phyloP scores from a whole-genome alignment of 2,113 vertebrate species.

The Patagioenas fasciata region DNA sequence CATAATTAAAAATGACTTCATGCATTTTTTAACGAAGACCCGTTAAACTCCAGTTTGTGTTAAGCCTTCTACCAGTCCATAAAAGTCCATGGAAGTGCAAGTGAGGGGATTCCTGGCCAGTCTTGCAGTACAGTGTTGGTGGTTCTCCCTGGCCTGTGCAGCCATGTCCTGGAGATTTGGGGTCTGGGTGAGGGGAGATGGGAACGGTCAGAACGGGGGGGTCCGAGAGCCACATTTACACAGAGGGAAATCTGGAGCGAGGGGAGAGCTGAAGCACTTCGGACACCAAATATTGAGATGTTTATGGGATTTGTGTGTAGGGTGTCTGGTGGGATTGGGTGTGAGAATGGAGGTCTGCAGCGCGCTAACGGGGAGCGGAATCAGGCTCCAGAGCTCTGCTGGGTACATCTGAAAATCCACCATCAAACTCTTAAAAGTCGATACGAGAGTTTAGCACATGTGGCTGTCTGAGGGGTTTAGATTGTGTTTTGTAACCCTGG shows the following conservation, averaged over 20 bases:
- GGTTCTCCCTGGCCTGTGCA: background rate
- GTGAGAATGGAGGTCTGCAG: background rate
- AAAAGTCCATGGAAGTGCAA: background rate
- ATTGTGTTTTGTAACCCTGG: background rate
- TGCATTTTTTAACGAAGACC: background rate
- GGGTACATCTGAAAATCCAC: background rate
- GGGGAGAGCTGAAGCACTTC: background rate
- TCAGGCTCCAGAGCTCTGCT: too few relatives aligned
- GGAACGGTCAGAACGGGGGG: background rate
- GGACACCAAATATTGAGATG: background rate
- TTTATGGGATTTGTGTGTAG: background rate
- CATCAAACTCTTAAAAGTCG: background rate
- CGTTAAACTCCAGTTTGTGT: accelerated
- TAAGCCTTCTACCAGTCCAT: background rate
- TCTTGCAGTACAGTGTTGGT: background rate
- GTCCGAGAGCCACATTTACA: background rate
- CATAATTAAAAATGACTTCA: background rate
- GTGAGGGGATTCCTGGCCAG: background rate
- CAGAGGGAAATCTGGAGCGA: background rate
- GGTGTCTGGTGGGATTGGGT: background rate
- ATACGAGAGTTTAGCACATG: background rate
- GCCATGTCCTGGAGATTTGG: background rate
- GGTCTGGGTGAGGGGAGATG: background rate
- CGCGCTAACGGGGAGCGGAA: too few relatives aligned
- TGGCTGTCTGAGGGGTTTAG: background rate